phyloP scores from a whole-genome alignment of 53 echinoderm and acorn worm species.

The Antedon mediterranea region DNA sequence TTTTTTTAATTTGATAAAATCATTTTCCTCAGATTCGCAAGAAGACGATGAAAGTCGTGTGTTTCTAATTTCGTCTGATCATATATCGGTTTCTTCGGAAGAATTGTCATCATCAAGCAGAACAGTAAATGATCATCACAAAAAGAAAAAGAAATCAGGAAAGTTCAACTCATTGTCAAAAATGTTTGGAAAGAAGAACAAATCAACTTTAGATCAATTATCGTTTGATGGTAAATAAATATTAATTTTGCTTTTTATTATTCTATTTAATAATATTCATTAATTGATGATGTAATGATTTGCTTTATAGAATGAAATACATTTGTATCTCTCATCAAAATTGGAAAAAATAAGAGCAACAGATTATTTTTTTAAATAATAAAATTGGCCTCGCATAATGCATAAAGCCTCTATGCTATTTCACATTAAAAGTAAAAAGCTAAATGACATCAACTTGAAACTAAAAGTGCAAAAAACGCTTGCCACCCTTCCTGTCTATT shows the following conservation, averaged over 20 bases:
- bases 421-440: too few relatives aligned
- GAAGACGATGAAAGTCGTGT: slow-evolving; percentile 83
- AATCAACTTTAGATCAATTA: slow-evolving; percentile 57
- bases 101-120: slow-evolving; percentile 23
- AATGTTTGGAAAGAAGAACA: slow-evolving; percentile 83
- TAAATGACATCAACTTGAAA: too few relatives aligned
- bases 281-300: too few relatives aligned
- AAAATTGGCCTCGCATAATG: too few relatives aligned
- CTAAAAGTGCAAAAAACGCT: too few relatives aligned
- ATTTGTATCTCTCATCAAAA: too few relatives aligned
- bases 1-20: not conserved
- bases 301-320: too few relatives aligned
- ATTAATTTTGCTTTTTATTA: not conserved
- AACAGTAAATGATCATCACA: slow-evolving; percentile 13
- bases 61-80: slow-evolving; percentile 57
- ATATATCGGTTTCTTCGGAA: slow-evolving; percentile 60
- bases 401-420: too few relatives aligned
- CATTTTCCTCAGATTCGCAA: not conserved
- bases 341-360: too few relatives aligned
- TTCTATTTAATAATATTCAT: too few relatives aligned
- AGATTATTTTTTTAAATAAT: too few relatives aligned
- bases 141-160: slow-evolving; percentile 54
- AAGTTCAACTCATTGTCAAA: slow-evolving; percentile 90
- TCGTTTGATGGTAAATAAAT: slow-evolving; percentile 75
- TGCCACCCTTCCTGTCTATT: too few relatives aligned